Evolutionary conservation across 2,888 invertebrate species (phyloP).

Genomic region (Suillia variegata): DNA sequence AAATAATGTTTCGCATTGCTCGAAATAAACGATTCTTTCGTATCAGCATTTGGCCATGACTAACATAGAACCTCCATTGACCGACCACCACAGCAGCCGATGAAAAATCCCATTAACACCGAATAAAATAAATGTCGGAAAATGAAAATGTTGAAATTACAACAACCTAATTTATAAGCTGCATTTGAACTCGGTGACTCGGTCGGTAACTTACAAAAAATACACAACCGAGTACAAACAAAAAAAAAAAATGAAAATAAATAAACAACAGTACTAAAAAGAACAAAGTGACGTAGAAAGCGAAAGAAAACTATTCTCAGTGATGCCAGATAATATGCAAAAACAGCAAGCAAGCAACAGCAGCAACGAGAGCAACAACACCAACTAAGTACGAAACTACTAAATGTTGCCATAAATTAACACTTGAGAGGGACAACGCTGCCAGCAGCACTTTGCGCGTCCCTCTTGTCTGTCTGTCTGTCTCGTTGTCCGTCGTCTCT

Average conservation of each 20-base stretch:
- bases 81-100: no score
- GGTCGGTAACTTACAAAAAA: not conserved
- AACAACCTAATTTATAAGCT: not conserved
- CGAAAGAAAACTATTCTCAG: not conserved
- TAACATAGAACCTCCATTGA: no score
- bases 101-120: not conserved
- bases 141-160: not conserved
- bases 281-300: not conserved
- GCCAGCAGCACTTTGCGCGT: slow-evolving; percentile 31
- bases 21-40: no score
- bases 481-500: no score
- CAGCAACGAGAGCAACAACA: not conserved
- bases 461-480: no score
- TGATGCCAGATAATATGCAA: slow-evolving; percentile 6
- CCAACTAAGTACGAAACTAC: slow-evolving; percentile 35
- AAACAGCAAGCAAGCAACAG: slow-evolving; percentile 1
- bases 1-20: no score
- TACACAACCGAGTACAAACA: not conserved
- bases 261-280: no score
- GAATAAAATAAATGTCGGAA: not conserved
- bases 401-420: slow-evolving; percentile 54
- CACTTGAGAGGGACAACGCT: slow-evolving; percentile 31
- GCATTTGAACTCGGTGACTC: not conserved
- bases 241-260: slow-evolving; percentile 15
- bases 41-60: no score